These are phyloP conservation scores for Sisor rabdophorus DNA, from an alignment of 2,113 vertebrate species.

Conservation along the genomic window DNA sequence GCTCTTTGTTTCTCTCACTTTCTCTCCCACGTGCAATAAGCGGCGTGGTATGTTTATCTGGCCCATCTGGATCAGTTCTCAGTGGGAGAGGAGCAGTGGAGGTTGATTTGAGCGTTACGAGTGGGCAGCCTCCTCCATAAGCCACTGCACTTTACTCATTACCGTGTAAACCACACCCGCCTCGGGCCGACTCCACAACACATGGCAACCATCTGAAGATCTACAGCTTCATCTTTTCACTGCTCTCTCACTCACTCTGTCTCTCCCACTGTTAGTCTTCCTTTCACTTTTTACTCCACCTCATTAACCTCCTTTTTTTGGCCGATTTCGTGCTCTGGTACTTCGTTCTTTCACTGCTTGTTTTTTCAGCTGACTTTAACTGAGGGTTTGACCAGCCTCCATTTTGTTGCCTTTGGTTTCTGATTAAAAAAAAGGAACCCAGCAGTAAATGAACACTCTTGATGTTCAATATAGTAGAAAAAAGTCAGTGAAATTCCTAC, in stretches of 20 bases:
- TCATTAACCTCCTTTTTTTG: constrained; percentile 25
- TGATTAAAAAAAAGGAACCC: neutral
- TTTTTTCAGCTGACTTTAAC: constrained; percentile 16
- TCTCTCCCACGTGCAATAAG: constrained; percentile 23
- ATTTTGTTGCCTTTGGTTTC: constrained; percentile 5
- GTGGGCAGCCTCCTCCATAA: constrained; percentile 61
- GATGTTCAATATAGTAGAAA: neutral
- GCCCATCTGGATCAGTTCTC: constrained; percentile 56
- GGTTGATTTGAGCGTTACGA: constrained; percentile 44
- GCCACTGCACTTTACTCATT: constrained; percentile 71
- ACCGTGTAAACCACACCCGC: constrained; percentile 69
- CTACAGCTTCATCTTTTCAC: constrained; percentile 52
- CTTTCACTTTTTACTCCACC: constrained; percentile 5
- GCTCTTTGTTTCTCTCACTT: constrained; percentile 26
- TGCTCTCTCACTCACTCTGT: constrained; percentile 34
- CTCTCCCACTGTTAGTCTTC: constrained; percentile 12
- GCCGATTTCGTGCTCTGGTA: constrained; percentile 10
- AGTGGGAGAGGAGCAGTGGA: constrained; percentile 41
- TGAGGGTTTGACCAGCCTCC: neutral
- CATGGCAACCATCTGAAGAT: constrained; percentile 73
- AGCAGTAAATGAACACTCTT: neutral
- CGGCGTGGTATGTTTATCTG: constrained; percentile 56
- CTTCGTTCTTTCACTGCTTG: constrained; percentile 8
- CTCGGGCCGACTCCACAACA: constrained; percentile 61
- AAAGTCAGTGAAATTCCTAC: neutral